Conservation (phyloP, 1,140 invertebrate species). For the Drosophila funebris region DNA sequence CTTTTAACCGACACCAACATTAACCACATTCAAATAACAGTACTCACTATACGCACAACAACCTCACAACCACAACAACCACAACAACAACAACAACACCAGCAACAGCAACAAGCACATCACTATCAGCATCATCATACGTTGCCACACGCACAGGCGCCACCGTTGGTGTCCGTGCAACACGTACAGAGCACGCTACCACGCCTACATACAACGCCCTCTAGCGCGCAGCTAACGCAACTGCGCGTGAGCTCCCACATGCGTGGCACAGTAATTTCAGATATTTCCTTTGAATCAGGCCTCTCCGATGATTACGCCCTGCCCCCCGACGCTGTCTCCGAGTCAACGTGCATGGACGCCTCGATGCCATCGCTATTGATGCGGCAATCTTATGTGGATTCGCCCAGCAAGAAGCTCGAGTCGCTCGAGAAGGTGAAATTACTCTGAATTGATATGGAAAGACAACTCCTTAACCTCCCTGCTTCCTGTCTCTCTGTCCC, state of each 20-base stretch:
- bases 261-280: conserved; percentile 86
- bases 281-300: conserved; percentile 96
- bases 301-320: conserved; percentile 98
- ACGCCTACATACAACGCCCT: conserved; percentile 46
- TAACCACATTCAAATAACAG: conserved; percentile 44
- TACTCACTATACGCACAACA: conserved; percentile 27
- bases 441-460: too few relatives aligned
- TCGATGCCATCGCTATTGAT: conserved; percentile 88
- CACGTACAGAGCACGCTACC: conserved; percentile 62
- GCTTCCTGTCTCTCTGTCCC: not conserved
- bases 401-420: conserved; percentile 88
- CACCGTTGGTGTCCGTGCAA: conserved; percentile 27
- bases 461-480: not conserved
- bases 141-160: conserved; percentile 29
- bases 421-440: conserved; percentile 91
- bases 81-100: conserved; percentile 27
- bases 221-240: conserved; percentile 54
- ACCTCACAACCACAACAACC: conserved; percentile 46
- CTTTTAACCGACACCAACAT: conserved; percentile 42
- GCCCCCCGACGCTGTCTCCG: conserved; percentile 94
- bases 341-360: conserved; percentile 89
- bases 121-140: conserved; percentile 42
- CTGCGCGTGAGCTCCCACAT: conserved; percentile 65
- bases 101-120: conserved; percentile 28
- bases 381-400: conserved; percentile 88